Conservation (phyloP, 2,888 invertebrate genomes). For the Germaria angustata region DNA sequence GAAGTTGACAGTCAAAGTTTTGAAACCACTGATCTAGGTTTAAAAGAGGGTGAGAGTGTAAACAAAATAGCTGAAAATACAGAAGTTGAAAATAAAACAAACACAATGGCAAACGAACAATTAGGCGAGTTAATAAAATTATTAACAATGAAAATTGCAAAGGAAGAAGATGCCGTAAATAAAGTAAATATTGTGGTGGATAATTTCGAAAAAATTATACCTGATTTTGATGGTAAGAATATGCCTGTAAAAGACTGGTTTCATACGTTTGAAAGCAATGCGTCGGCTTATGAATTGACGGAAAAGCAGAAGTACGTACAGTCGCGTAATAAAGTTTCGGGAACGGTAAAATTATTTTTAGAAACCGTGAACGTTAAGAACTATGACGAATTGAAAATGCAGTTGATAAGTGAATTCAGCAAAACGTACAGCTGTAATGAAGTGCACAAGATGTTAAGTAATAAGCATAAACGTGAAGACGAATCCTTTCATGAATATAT, state of each 20-base stretch:
- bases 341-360: conserved; percentile 23
- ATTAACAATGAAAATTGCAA: neutral
- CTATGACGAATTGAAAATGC: conserved; percentile 1
- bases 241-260: conserved; percentile 39
- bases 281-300: conserved; percentile 12
- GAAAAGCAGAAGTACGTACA: conserved; percentile 27
- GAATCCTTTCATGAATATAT: no score
- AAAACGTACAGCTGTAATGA: conserved; percentile 15
- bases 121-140: conserved; percentile 6
- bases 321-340: conserved; percentile 15
- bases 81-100: neutral
- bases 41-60: neutral
- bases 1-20: neutral
- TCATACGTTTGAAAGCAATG: conserved; percentile 49
- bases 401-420: conserved; percentile 13
- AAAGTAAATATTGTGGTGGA: conserved; percentile 24
- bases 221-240: conserved; percentile 37
- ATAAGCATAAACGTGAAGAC: no score
- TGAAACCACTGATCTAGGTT: neutral
- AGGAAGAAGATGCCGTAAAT: neutral
- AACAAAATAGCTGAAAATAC: conserved; percentile 4
- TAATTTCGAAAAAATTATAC: conserved; percentile 30
- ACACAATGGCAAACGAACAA: neutral
- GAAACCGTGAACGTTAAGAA: conserved; percentile 8
- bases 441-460: no score